Base-by-base conservation (phyloP, 1,140 invertebrate species). In the Euglossa dilemma region DNA sequence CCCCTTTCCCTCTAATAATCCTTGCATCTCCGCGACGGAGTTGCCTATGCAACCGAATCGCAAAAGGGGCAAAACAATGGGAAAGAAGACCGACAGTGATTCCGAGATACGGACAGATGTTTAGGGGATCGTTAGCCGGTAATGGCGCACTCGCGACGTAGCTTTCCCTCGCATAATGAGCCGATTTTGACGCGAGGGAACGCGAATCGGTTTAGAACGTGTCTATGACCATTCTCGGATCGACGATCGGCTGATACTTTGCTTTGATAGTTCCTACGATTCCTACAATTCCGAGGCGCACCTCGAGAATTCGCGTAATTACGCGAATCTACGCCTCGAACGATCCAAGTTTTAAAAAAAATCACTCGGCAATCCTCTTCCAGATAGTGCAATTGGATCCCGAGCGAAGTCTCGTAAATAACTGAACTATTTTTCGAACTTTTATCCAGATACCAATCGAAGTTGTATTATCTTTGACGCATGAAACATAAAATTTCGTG, bases 101-200 rank as follows among this genome's bases (percentile, higher is more conserved):
- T 81, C 47, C 66, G 76, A 77, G 73, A 71, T 80, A 89, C 52
- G 25, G 76, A 87, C 85, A 87, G 76, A 80, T 89, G 85, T 82
- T 89, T 89, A 87, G 79, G 36, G 71, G 79, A 79, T 83, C 83
- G 66, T 89, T 89, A 89, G 72, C 11, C 52, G 54, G 52, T 89
- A 87, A 87, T 87, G 54, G 59, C 76, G 78, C 64, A 47, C 43
- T 86, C 74, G 74, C 69, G 47, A 56, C 43, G 63, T 66, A 80
- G 63, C 69, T 73, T 85, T 59, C 61, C 74, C 54, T 54, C 64
- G 36, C 28, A 84, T 87, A 84, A 87, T 64, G 71, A 75, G 50
- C 78, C 85, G 20, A 50, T 8, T 52, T 75, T 43, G 23, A 57
- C 63, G n/a, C 47, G 25, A 20, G 50, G 25, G 47, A 18, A 63